Evolutionary conservation across 2,113 vertebrate genomes (phyloP), one percentile per base, ranked within the genome.

Genomic region (Diphyllodes magnificus): DNA sequence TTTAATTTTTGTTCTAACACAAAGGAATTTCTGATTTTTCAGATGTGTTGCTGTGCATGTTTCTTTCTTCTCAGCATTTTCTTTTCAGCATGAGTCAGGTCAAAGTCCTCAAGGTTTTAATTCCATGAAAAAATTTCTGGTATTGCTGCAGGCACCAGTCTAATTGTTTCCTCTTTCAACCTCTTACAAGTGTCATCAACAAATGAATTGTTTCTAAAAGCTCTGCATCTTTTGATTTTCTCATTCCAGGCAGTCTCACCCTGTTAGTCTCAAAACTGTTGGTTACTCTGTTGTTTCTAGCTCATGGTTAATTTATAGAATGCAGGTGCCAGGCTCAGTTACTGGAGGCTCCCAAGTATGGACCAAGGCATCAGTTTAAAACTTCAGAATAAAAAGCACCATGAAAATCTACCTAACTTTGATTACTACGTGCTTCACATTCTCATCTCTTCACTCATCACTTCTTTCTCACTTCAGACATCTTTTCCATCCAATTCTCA

Each of bases 51-150:
- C 73, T 89, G 11, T 91, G 86, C 83, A 59, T 83, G 64, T 49
- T 84, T 78, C 80, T 84, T 86, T 60, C 72, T 93, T 18, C 56
- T 75, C 8, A 44, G 40, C 44, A 27, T 82, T 93, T 94, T 92
- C 60, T 66, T 70, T 69, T 73, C 50, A 66, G 49, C 60, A 56
- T 81, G 83, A 81, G 40, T 91, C 25, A 81, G 88, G 65, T 92
- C 78, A 88, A 92, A 94, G 91, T 96, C 83, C 68, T 69, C 61
- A 56, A 82, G 45, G 53, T 75, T 93, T 93, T 94, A 91, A 64
- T 75, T 56, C 81, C 37, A 4, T n/a, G 61, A 93, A 93, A 90
- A 86, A 71, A 71, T 2, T 44, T 51, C 42, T 84, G 42, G 19
- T 79, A 60, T 75, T 92, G 65, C 44, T 79, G 53, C 28, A 86